phyloP scores from a whole-genome alignment of 2,888 invertebrate species.

The Agrochola litura region DNA sequence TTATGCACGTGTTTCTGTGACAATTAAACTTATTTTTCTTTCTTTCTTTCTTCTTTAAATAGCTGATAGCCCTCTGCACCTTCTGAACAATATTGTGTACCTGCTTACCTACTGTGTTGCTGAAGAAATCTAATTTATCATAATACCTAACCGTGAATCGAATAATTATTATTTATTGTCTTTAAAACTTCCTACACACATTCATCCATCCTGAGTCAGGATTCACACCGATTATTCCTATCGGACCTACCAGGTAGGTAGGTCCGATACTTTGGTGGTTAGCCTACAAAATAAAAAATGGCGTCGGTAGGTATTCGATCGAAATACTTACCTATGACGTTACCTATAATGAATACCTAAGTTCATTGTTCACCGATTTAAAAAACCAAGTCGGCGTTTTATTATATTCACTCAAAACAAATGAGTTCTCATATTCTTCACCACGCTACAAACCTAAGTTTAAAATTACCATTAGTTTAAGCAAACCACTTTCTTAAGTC shows the following conservation, averaged over 20 bases:
- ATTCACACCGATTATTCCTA: too few species aligned
- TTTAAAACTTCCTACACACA: too few species aligned
- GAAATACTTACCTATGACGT: too few species aligned
- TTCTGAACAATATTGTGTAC: background rate
- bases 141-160: background rate
- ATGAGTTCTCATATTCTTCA: background rate
- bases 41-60: too few species aligned
- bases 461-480: constrained; percentile 36
- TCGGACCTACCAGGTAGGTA: too few species aligned
- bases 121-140: background rate
- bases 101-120: background rate
- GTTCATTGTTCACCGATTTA: background rate
- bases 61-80: background rate
- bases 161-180: background rate
- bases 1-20: too few species aligned
- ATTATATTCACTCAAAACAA: background rate
- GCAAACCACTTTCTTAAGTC: constrained; percentile 31
- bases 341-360: background rate
- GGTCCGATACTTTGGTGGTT: too few species aligned
- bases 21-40: too few species aligned
- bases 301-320: too few species aligned
- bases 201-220: too few species aligned
- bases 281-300: too few species aligned
- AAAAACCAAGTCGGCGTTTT: background rate
- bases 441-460: constrained; percentile 7